phyloP scores from a whole-genome alignment of 1,140 invertebrate genomes.

The Brachionus asplanchnoidis region DNA sequence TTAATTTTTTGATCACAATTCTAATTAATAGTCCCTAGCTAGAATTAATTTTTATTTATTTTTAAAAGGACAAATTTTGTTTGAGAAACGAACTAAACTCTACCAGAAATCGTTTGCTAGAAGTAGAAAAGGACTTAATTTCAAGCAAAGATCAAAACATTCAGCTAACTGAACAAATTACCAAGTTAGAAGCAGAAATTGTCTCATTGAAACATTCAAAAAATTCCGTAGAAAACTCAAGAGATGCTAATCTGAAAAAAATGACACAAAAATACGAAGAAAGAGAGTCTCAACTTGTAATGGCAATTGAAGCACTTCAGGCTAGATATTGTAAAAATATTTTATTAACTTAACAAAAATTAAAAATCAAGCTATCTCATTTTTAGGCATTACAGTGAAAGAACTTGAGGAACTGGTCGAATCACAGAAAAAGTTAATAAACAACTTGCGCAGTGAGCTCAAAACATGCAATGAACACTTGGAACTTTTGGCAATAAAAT shows the following conservation, averaged over 20 bases:
- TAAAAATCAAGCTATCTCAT: background rate
- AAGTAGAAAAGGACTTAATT: constrained; percentile 21
- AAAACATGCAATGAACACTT: constrained; percentile 21
- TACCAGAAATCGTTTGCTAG: constrained; percentile 37
- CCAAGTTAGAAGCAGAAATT: background rate
- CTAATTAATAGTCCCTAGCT: too few species aligned
- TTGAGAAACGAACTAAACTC: constrained; percentile 31
- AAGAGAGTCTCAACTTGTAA: background rate
- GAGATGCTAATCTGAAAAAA: constrained; percentile 6
- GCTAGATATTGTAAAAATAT: constrained; percentile 17
- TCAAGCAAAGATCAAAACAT: background rate
- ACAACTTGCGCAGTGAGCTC: background rate
- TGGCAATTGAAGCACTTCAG: constrained; percentile 6
- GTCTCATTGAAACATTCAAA: constrained; percentile 24
- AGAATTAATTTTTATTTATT: background rate
- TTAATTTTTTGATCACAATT: too few species aligned
- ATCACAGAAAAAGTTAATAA: constrained; percentile 35
- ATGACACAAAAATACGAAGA: background rate
- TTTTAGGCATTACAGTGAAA: constrained; percentile 1
- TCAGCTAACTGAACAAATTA: constrained; percentile 16
- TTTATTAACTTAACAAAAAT: background rate
- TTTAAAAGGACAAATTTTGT: constrained; percentile 37
- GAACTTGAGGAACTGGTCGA: constrained; percentile 35
- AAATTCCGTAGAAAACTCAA: background rate
- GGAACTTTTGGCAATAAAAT: constrained; percentile 10